These are phyloP conservation scores for Sorex maritimensis DNA, from an alignment of 2,797 vertebrate genomes.

Conservation along the genomic window DNA sequence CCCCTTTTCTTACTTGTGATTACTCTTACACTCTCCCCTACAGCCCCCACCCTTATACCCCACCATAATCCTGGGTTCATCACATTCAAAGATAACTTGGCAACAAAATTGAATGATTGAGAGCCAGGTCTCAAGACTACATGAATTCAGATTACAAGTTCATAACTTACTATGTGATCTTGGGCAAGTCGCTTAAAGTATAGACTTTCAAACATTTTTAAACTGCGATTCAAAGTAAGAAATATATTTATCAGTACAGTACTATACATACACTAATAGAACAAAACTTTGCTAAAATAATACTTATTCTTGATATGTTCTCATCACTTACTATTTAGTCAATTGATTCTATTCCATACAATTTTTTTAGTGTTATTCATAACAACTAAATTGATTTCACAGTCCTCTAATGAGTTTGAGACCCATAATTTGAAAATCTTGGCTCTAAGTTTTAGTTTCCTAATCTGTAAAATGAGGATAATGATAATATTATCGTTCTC, in stretches of 20 bases:
- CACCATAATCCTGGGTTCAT: neutral
- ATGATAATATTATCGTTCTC: conserved; percentile 54
- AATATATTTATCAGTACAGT: neutral
- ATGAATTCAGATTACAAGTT: neutral
- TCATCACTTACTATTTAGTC: conserved; percentile 21
- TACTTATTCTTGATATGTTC: neutral
- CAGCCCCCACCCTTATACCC: neutral
- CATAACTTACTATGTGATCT: neutral
- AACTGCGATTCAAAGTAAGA: neutral
- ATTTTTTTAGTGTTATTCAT: neutral
- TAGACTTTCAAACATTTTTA: neutral
- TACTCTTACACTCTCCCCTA: neutral
- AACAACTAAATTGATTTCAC: neutral
- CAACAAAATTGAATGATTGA: neutral
- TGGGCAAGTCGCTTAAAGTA: conserved; percentile 17
- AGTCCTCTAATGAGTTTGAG: conserved; percentile 1
- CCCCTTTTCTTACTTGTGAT: too few relatives aligned
- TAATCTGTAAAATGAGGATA: conserved; percentile 51
- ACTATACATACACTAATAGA: neutral
- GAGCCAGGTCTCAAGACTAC: neutral
- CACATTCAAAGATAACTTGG: neutral
- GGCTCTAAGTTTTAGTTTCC: conserved; percentile 59
- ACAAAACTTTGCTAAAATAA: conserved; percentile 29
- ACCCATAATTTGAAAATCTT: neutral
- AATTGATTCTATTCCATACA: neutral